Evolutionary conservation across 2,113 vertebrate species (phyloP).

Genomic region (Tetrax tetrax): DNA sequence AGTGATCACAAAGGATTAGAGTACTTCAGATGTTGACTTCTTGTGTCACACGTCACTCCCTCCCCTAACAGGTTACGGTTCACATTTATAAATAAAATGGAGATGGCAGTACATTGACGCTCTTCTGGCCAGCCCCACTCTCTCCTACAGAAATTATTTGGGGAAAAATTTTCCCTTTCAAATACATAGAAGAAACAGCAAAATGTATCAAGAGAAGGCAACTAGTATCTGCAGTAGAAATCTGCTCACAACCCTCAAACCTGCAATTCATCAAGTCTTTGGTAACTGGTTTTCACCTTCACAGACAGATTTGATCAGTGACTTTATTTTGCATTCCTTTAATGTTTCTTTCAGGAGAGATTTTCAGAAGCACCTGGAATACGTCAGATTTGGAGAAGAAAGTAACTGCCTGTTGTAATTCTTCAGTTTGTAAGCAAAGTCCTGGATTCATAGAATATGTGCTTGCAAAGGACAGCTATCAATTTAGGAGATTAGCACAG

Average conservation of each 20-base stretch:
- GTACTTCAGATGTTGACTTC: neutral
- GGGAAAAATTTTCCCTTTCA: neutral
- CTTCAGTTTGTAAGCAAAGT: constrained; percentile 38
- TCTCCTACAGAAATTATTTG: neutral
- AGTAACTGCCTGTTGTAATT: constrained; percentile 18
- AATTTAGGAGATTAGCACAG: constrained; percentile 44
- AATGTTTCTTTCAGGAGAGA: constrained; percentile 1
- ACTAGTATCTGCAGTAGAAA: neutral
- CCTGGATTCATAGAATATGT: neutral
- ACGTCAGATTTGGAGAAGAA: constrained; percentile 27
- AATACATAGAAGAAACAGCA: neutral
- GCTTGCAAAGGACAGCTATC: constrained; percentile 35
- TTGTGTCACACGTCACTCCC: neutral
- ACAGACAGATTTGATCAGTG: neutral
- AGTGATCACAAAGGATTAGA: neutral
- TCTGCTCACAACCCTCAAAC: neutral
- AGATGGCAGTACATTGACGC: neutral
- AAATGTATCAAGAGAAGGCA: neutral
- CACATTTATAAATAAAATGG: neutral
- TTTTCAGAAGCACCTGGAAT: constrained; percentile 45
- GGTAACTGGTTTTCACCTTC: constrained; percentile 34
- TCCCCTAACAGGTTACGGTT: neutral
- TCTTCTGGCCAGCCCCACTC: neutral
- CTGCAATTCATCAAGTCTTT: neutral
- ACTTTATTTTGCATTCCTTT: constrained; percentile 47